Conservation (phyloP, 2,113 vertebrate genomes). For the Sorex araneus region DNA sequence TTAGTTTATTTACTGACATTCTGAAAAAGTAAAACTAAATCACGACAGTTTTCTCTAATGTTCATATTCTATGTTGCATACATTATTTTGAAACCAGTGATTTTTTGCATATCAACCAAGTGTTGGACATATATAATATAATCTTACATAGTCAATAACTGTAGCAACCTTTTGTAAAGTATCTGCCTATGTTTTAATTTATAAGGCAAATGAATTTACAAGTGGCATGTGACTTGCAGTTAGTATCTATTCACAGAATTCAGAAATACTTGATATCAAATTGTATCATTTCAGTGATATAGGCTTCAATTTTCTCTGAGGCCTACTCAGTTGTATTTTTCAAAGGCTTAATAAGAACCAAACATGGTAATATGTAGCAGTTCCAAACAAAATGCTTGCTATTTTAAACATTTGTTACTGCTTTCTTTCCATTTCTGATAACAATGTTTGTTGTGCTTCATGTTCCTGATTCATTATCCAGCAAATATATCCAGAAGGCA, state of each 20-base stretch:
- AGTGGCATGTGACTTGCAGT: neutral
- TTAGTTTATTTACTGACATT: neutral
- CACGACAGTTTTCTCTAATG: neutral
- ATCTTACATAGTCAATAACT: conserved; percentile 13
- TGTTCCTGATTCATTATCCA: neutral
- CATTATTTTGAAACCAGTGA: neutral
- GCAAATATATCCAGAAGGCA: neutral
- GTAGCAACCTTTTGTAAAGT: too few species aligned
- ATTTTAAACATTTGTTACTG: neutral
- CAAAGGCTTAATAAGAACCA: conserved; percentile 14
- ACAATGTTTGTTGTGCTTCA: neutral
- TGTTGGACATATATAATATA: neutral
- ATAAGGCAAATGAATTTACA: neutral
- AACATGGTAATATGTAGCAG: neutral
- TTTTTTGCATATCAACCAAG: neutral
- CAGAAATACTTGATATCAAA: neutral
- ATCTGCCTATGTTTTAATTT: neutral
- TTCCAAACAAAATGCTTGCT: neutral
- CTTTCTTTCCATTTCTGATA: neutral
- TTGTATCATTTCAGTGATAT: neutral
- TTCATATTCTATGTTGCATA: neutral
- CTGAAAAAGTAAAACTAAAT: neutral
- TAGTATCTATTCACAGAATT: neutral
- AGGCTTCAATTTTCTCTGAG: neutral
- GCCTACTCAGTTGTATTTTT: neutral